A percentile compares a stretch with the other conserved stretches of the same genome.
Evolutionary conservation across 2,113 vertebrate species (phyloP).

Genomic region (Ploceus nigricollis): DNA sequence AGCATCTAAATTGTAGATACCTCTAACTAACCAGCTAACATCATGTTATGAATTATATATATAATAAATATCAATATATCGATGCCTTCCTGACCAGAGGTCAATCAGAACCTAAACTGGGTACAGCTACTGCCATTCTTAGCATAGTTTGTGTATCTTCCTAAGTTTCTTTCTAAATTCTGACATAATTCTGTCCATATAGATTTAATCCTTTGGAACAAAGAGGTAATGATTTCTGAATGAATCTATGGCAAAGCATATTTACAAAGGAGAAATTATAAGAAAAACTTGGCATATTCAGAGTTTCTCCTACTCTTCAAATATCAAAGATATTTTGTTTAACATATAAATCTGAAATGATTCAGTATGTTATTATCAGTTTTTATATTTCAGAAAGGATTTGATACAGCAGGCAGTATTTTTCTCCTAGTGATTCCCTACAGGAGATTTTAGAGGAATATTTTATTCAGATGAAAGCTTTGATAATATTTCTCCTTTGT

Average conservation of each 20-base stretch:
- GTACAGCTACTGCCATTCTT: neutral
- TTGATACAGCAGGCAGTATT: neutral
- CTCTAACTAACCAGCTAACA: neutral
- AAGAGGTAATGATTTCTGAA: neutral
- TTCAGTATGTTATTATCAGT: neutral
- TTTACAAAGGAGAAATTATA: neutral
- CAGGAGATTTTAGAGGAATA: neutral
- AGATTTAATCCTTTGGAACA: neutral
- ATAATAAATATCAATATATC: neutral
- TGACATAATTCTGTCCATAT: neutral
- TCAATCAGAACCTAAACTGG: neutral
- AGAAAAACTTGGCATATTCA: neutral
- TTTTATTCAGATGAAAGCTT: conserved; percentile 1
- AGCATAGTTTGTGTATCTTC: too few species aligned
- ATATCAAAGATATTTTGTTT: neutral
- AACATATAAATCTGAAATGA: neutral
- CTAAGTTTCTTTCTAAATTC: neutral
- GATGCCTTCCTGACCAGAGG: neutral
- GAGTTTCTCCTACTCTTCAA: neutral
- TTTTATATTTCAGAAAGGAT: neutral
- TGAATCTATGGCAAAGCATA: neutral
- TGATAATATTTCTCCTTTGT: conserved; percentile 2
- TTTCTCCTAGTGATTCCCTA: neutral
- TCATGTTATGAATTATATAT: neutral
- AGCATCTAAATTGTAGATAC: neutral